Base-by-base conservation (phyloP, 2,113 vertebrate species). In the Garra rufa region DNA sequence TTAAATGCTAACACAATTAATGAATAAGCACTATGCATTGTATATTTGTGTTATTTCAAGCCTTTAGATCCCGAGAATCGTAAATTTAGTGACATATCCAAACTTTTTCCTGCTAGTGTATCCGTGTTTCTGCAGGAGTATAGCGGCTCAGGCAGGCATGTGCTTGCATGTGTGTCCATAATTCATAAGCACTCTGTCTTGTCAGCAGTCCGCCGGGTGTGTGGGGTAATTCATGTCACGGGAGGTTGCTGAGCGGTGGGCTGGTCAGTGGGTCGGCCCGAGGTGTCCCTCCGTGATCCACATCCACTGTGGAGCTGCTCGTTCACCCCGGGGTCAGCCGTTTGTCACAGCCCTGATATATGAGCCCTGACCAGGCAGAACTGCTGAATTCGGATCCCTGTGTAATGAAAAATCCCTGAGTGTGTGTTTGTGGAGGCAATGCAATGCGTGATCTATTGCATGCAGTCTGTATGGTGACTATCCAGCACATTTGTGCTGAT, bases 281-380 rank as follows among this genome's bases (percentile, higher is more conserved):
- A 34, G 59, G 44, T 48, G 59, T 82, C 73, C 59, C 1, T 26
- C 28, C 34, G 59, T 67, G 88, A 87, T 86, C 78, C 75, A 67
- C 85, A 41, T 86, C 70, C 79, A 6, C 21, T 30, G 9, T 14
- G 9, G 48, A 76, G 83, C 80, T 81, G 83, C 76, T 79, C 67
- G 30, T 69, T 75, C 75, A 70, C 57, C 67, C 13, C 5, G 41
- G 44, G 85, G 88, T 78, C 87, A 78, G 59, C 48, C 14, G 10
- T 38, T 81, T 83, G 85, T 86, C 83, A 89, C 44, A 43, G 70
- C 52, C 44, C 82, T 88, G 82, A 88, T 55, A 70, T 74, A 88
- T 80, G 77, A 59, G 59, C 30, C 1, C 52, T 61, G 80, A 43
- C 28, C 10, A 1, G 61, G 55, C 80, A 86, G 65, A 88, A 85